Percentiles rank a stretch among this genome's conserved stretches.
These are phyloP conservation scores for Trididemnum nubilum DNA, from an alignment of 23 tunicate genomes.

Conservation along the genomic window DNA sequence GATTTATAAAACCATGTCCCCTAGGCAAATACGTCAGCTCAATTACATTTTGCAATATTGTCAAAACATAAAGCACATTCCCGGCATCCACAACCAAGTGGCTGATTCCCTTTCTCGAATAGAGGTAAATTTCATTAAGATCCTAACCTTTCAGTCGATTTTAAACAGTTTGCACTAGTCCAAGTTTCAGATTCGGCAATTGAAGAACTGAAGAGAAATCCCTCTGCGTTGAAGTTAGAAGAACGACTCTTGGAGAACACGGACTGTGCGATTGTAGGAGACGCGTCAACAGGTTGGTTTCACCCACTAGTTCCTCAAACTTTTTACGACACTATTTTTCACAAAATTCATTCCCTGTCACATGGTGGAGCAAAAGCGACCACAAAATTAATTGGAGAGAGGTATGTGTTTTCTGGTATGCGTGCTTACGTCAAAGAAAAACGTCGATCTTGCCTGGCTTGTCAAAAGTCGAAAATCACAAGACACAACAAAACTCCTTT, in stretches of 20 bases:
- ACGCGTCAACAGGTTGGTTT: not conserved
- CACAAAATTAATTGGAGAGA: not conserved
- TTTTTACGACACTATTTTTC: constrained; percentile 32
- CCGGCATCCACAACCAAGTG: not conserved
- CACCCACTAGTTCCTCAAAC: not conserved
- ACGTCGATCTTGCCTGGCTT: not conserved
- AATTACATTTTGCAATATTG: not conserved
- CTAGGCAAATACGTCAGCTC: not conserved
- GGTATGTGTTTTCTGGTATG: too few species aligned
- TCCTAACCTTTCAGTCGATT: not conserved
- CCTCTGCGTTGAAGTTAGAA: not conserved
- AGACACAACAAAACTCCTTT: constrained; percentile 16
- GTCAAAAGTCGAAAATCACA: not conserved
- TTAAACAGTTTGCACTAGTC: constrained; percentile 1
- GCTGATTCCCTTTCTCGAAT: not conserved
- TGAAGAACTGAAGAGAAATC: not conserved
- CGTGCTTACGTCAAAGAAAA: not conserved
- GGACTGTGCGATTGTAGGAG: not conserved
- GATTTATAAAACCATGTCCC: not conserved
- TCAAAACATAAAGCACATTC: not conserved
- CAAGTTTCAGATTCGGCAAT: not conserved
- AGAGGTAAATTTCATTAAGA: not conserved
- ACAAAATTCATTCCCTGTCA: constrained; percentile 5
- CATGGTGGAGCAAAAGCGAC: constrained; percentile 1
- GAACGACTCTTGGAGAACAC: not conserved